Evolutionary conservation across 2,113 vertebrate genomes (phyloP).

Genomic region (Melanostigma gelatinosum): DNA sequence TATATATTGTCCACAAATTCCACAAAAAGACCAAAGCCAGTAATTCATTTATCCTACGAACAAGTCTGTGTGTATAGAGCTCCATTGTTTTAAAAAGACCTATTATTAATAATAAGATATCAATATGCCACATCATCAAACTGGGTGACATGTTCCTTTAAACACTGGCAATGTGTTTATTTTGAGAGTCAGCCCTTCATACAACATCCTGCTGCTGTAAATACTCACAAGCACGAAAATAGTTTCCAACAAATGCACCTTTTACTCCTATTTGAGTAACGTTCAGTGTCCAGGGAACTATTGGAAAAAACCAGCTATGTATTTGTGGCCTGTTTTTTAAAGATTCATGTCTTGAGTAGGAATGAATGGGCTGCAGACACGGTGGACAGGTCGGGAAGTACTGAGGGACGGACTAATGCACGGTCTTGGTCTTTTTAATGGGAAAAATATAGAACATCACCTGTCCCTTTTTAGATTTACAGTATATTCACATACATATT

Average conservation of each 20-base stretch:
- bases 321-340: conserved; percentile 3
- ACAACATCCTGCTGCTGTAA: not conserved
- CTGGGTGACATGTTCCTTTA: not conserved
- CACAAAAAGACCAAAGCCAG: not conserved
- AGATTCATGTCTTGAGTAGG: not conserved
- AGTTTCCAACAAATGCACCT: not conserved
- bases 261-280: not conserved
- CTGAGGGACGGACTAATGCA: not conserved
- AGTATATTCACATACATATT: not conserved
- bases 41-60: not conserved
- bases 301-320: not conserved
- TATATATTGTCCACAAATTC: not conserved
- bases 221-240: not conserved
- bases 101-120: not conserved
- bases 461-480: not conserved
- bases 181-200: not conserved
- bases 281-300: not conserved
- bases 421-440: not conserved
- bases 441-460: not conserved
- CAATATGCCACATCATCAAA: not conserved
- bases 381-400: not conserved
- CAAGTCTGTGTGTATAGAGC: not conserved
- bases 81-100: not conserved
- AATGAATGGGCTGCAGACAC: conserved; percentile 2
- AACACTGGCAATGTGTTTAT: not conserved